Evolutionary conservation across 2,113 vertebrate species (phyloP).

Genomic region (Pao palembangensis): DNA sequence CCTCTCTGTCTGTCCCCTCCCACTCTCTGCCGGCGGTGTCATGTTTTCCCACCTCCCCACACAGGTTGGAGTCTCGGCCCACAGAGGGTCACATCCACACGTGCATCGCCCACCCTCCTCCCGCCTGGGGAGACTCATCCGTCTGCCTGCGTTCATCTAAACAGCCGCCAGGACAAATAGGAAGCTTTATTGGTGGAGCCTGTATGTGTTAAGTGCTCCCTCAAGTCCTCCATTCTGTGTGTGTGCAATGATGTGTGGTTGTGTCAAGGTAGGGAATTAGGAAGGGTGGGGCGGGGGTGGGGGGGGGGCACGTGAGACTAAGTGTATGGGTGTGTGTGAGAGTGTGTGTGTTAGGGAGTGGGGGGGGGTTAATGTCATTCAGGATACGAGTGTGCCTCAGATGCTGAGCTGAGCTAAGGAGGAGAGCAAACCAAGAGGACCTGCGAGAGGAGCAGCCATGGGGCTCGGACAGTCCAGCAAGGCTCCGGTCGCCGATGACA

Average conservation of each 20-base stretch:
- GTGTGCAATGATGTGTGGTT: conserved; percentile 32
- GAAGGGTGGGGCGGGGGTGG: not conserved
- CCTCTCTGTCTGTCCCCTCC: not conserved
- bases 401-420: conserved; percentile 54
- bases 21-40: conserved; percentile 35
- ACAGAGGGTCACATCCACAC: conserved; percentile 42
- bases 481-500: conserved; percentile 70
- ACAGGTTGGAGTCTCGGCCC: conserved; percentile 61
- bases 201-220: conserved; percentile 28
- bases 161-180: conserved; percentile 28
- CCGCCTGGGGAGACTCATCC: conserved; percentile 15
- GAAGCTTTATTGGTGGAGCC: conserved; percentile 9
- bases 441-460: conserved; percentile 74
- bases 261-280: conserved; percentile 42
- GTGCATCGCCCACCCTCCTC: not conserved
- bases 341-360: conserved; percentile 19
- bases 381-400: conserved; percentile 56
- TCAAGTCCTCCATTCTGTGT: conserved; percentile 16
- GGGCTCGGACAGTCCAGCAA: conserved; percentile 91
- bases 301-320: conserved; percentile 30
- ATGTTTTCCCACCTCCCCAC: conserved; percentile 46
- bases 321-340: conserved; percentile 13
- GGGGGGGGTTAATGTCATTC: conserved; percentile 17
- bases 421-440: conserved; percentile 34
- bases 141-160: conserved; percentile 29